Percentiles rank a stretch among this genome's conserved stretches.
Evolutionary conservation across 2,888 invertebrate species (phyloP).

Genomic region (Pyrochroa serraticornis): DNA sequence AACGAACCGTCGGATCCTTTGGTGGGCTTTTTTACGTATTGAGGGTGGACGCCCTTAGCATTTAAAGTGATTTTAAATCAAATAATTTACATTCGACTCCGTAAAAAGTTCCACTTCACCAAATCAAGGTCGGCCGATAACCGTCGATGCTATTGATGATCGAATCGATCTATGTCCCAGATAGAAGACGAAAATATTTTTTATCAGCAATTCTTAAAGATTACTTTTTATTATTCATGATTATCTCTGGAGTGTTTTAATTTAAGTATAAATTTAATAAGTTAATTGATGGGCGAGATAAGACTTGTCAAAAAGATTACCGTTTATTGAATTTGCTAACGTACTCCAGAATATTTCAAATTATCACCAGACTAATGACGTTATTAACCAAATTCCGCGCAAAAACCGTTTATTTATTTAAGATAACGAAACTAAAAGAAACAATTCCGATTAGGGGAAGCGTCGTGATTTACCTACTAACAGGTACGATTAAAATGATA

Average conservation of each 20-base stretch:
- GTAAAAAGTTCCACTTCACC: too few species aligned
- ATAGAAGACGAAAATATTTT: conserved; percentile 14
- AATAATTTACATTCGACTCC: conserved; percentile 48
- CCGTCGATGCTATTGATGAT: too few species aligned
- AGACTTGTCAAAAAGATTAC: conserved; percentile 14
- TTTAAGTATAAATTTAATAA: conserved; percentile 10
- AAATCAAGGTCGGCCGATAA: neutral
- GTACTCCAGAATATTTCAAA: too few species aligned
- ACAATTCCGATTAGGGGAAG: neutral
- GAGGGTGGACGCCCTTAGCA: conserved; percentile 51
- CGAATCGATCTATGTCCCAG: neutral
- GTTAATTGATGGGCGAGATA: neutral
- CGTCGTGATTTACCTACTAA: conserved; percentile 13
- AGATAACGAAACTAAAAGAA: too few species aligned
- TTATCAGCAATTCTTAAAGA: conserved; percentile 13
- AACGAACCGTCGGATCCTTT: conserved; percentile 39
- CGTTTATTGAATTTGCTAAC: neutral
- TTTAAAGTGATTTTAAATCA: conserved; percentile 54
- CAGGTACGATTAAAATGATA: conserved; percentile 22
- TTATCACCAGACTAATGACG: too few species aligned
- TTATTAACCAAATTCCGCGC: too few species aligned
- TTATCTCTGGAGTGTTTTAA: conserved; percentile 11
- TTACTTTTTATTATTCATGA: conserved; percentile 25
- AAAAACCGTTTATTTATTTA: too few species aligned
- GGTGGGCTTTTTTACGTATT: conserved; percentile 25